Evolutionary conservation across 2,888 invertebrate species (phyloP), one percentile per base, ranked within the genome.

Genomic region (Blastobasis lacticolella): DNA sequence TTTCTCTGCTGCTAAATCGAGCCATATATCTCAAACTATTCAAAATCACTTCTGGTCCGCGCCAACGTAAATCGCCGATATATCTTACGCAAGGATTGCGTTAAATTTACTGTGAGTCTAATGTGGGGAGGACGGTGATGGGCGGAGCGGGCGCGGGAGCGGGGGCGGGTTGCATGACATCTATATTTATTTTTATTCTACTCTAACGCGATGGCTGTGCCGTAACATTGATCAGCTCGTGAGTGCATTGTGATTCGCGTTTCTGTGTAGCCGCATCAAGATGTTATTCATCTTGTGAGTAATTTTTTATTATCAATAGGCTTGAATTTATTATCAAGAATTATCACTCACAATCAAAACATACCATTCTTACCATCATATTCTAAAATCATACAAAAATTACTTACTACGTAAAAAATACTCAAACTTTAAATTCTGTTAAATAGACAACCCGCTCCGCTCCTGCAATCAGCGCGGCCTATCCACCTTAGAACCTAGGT

Each of bases 21-120:
- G 51, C 56, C 63, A 57, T 66, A 75, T 76, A 77, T 75, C 71
- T 75, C 72, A 68, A 73, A 77, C 76, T 74, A 77, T 78, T 77
- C 71, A 73, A 75, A 76, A 75, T 77, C 75, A 73, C 71, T 75
- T 69, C 67, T 68, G 10, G 10, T 9, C 63, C 59, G 58, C 64
- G 50, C 58, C 57, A 60, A 58, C 63, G 64, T 63, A 69, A 75
- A 64, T 62, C 54, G 54, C 60, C 63, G 53, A 73, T 75, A 71
- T 71, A 66, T 71, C 65, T 64, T 57, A 49, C 59, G 51, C 49
- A 54, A 55, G 63, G 65, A 64, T 69, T 67, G 63, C 62, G 54
- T 54, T 51, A 60, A 66, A 69, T 71, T 71, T 68, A 69, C 56
- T 66, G 61, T 57, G 58, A 53, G 60, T 55, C 51, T 52, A 54